phyloP scores from a whole-genome alignment of 2,113 vertebrate species.

The Amazona vittata region DNA sequence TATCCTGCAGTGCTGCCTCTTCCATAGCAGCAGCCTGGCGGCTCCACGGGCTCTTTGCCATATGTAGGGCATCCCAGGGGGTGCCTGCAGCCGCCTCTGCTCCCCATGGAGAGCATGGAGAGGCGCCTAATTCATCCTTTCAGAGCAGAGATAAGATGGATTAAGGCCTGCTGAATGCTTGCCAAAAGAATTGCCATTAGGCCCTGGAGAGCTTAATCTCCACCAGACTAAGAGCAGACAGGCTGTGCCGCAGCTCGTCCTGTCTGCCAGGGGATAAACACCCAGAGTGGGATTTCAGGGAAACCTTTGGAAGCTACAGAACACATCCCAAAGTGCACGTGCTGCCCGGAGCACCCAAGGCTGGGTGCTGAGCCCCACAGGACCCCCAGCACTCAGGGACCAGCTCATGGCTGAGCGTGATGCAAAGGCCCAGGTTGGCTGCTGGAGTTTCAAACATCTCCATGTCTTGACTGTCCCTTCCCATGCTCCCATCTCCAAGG shows the following conservation, averaged over 20 bases:
- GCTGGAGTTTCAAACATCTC: background rate
- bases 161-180: constrained; percentile 19
- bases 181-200: constrained; percentile 55
- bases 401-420: accelerated
- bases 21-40: background rate
- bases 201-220: constrained; percentile 46
- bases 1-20: accelerated
- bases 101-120: background rate
- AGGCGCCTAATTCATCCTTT: constrained; percentile 28
- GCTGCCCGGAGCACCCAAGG: background rate
- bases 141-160: constrained; percentile 41
- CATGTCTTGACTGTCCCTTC: background rate
- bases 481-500: background rate
- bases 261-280: constrained; percentile 48
- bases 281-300: background rate
- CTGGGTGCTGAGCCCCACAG: background rate
- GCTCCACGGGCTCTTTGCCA: accelerated
- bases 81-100: background rate
- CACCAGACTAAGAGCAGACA: constrained; percentile 33
- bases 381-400: background rate
- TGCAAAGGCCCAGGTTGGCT: background rate
- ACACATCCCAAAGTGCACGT: accelerated
- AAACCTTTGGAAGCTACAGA: background rate
- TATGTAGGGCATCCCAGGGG: constrained; percentile 43
- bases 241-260: background rate